Conservation (phyloP, 2,888 invertebrate species). For the Melipona bicolor region DNA sequence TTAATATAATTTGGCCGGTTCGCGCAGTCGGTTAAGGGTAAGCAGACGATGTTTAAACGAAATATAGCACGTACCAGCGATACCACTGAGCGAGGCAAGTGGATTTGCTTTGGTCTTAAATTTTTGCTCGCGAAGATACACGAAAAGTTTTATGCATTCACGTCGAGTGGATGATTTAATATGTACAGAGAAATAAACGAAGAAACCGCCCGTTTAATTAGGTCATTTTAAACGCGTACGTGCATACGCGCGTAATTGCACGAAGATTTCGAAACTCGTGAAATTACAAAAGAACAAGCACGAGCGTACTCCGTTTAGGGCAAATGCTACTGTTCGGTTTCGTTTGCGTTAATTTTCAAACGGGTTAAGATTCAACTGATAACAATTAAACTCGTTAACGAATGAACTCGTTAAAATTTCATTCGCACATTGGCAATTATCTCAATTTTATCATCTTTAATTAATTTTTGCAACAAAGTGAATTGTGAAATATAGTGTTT, state of each 20-base stretch:
- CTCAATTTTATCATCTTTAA: not conserved
- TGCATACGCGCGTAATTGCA: not conserved
- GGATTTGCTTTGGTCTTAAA: constrained; percentile 32
- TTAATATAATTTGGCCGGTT: not conserved
- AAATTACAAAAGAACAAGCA: not conserved
- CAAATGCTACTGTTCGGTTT: not conserved
- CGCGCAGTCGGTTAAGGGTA: not conserved
- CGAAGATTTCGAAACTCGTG: not conserved
- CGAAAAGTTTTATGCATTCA: constrained; percentile 26
- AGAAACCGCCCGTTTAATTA: constrained; percentile 22
- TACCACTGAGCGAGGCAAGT: not conserved
- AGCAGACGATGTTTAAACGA: constrained; percentile 13
- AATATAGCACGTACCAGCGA: not conserved
- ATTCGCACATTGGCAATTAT: not conserved
- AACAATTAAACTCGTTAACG: not conserved
- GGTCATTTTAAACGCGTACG: constrained; percentile 13
- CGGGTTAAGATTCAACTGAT: not conserved
- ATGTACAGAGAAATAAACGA: constrained; percentile 12
- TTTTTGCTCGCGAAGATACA: constrained; percentile 18
- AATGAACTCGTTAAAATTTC: not conserved
- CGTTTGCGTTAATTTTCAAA: not conserved
- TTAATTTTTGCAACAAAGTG: not conserved
- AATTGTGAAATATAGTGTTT: not conserved
- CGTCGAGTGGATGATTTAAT: constrained; percentile 31
- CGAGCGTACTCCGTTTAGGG: not conserved